phyloP scores from a whole-genome alignment of 1,140 invertebrate genomes.

The Drosophila suzukii region DNA sequence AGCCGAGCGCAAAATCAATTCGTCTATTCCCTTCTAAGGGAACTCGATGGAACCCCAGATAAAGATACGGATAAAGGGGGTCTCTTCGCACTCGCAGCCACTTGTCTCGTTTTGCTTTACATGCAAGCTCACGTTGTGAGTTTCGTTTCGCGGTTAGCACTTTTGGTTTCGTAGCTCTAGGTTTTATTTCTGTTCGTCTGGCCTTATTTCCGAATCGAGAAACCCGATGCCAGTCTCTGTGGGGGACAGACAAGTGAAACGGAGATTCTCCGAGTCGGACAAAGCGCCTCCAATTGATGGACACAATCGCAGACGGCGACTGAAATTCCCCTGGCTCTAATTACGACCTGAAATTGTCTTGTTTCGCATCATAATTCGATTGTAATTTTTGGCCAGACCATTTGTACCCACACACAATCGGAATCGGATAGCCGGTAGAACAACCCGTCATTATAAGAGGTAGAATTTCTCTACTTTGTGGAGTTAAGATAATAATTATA shows the following conservation, averaged over 20 bases:
- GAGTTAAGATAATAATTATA: constrained; percentile 61
- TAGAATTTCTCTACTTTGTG: constrained; percentile 36
- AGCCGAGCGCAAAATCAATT: constrained; percentile 79
- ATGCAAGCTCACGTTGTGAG: constrained; percentile 59
- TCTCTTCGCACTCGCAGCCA: constrained; percentile 2
- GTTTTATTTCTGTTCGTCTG: constrained; percentile 20
- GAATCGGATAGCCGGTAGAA: constrained; percentile 3
- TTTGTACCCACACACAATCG: constrained; percentile 45
- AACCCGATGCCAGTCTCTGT: constrained; percentile 20
- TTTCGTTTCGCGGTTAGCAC: constrained; percentile 59
- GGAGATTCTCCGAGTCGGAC: constrained; percentile 12
- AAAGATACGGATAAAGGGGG: neutral
- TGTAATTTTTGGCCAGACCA: constrained; percentile 37
- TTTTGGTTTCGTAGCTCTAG: constrained; percentile 44
- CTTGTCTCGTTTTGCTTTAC: constrained; percentile 71
- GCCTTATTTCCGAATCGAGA: constrained; percentile 62
- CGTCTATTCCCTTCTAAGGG: constrained; percentile 63
- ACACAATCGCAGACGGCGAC: constrained; percentile 12
- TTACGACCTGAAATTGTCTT: constrained; percentile 55
- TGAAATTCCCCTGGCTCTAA: constrained; percentile 48
- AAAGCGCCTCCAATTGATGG: constrained; percentile 15
- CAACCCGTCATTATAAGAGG: constrained; percentile 20
- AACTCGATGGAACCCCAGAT: constrained; percentile 8
- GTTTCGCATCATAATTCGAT: constrained; percentile 51
- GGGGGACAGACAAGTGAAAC: constrained; percentile 43